Evolutionary conservation across 2,113 vertebrate species (phyloP), one percentile per base, ranked within the genome.

Genomic region (Pangasianodon gigas): DNA sequence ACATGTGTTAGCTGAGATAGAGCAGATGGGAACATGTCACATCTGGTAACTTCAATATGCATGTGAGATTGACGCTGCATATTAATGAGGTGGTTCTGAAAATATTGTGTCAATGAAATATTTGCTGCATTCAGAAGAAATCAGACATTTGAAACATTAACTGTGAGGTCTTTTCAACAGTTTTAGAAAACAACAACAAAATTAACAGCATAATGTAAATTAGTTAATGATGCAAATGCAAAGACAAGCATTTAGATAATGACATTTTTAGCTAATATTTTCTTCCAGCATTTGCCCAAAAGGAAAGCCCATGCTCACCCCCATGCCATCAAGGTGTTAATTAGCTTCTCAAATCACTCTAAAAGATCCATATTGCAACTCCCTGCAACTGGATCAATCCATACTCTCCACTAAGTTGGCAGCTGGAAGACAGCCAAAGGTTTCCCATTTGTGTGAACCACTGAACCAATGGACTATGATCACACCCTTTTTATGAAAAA

Each of bases 1-100:
- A 58, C 87, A 58, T 90, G 81, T 89, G 90, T 51, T 79, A 48
- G 46, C 75, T 62, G 14, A 87, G 52, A 79, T 8, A 44, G 46
- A 88, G 65, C 91, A 90, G 87, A 92, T 89, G 80, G 69, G 80
- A 18, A 26, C 85, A 29, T 56, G 65, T 88, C 71, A 90, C 89
- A 90, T 91, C 82, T 80, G 81, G 14, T 75, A 60, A 65, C 32
- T 83, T 77, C 29, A 71, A 51, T 13, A 58, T 1, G 84, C 77
- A 60, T 60, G 16, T 82, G 82, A 88, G 89, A 90, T 88, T 90
- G 87, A 85, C 37, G 11, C 65, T 56, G 75, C 37, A 88, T 89
- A 77, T 75, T 89, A 67, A 91, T 87, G 46, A 91, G 77, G 21
- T 19, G 41, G 24, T 6, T 52, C 79, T 14, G 18, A 81, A 84